A percentile compares a stretch with the other conserved stretches of the same genome.
Evolutionary conservation across 2,113 vertebrate species (phyloP).

Genomic region (Mormyrus iriodes): DNA sequence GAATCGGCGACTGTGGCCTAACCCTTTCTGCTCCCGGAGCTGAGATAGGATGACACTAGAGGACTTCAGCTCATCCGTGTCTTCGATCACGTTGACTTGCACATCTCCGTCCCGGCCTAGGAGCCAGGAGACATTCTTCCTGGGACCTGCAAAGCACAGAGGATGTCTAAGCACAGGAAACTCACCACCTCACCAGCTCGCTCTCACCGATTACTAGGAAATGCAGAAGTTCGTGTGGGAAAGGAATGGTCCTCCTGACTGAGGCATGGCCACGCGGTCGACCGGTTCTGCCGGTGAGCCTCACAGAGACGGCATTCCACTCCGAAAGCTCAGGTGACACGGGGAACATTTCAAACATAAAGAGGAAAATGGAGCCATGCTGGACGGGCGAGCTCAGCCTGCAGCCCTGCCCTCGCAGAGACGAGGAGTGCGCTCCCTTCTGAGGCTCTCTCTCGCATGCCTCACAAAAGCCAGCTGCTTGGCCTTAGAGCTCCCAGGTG

Average conservation of each 20-base stretch:
- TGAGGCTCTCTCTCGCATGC: neutral
- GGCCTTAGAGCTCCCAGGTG: neutral
- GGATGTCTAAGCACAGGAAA: neutral
- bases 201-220: neutral
- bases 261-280: neutral
- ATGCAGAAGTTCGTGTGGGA: neutral
- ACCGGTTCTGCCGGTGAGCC: conserved; percentile 10
- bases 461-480: neutral
- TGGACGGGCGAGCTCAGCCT: conserved; percentile 31
- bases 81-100: conserved; percentile 57
- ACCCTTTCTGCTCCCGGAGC: conserved; percentile 42
- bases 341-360: conserved; percentile 52
- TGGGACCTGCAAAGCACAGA: conserved; percentile 39
- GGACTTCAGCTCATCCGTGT: conserved; percentile 53
- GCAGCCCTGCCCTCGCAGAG: neutral
- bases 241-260: neutral
- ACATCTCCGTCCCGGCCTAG: conserved; percentile 64
- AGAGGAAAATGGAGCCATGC: conserved; percentile 46
- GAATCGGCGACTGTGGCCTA: neutral
- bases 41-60: conserved; percentile 51
- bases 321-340: conserved; percentile 22
- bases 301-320: neutral
- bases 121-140: conserved; percentile 62
- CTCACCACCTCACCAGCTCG: neutral
- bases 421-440: neutral